phyloP scores from a whole-genome alignment of 2,113 vertebrate genomes.

The Paramormyrops kingsleyae region DNA sequence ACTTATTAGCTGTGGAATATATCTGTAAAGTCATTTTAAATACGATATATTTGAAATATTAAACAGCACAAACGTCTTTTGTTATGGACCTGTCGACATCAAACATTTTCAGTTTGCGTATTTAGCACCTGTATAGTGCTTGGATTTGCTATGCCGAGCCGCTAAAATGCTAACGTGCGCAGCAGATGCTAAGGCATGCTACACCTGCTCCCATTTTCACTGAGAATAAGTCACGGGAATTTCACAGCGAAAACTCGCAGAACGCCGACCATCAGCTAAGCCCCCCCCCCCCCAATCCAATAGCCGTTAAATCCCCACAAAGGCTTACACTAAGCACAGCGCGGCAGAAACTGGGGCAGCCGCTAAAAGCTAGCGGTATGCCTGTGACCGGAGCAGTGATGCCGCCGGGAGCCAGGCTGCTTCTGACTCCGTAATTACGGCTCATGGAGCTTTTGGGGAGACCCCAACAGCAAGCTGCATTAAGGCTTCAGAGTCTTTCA shows the following conservation, averaged over 20 bases:
- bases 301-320: not conserved
- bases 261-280: not conserved
- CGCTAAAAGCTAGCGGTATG: not conserved
- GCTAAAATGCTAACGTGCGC: not conserved
- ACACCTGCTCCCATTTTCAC: not conserved
- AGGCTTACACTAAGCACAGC: not conserved
- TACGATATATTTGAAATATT: not conserved
- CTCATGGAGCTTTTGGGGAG: not conserved
- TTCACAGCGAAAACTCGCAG: not conserved
- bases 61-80: not conserved
- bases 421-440: not conserved
- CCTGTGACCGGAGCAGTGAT: not conserved
- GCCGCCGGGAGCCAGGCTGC: not conserved
- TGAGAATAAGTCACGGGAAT: conserved; percentile 35
- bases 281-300: not conserved
- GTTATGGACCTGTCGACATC: not conserved
- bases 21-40: not conserved
- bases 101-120: not conserved
- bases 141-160: not conserved
- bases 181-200: not conserved
- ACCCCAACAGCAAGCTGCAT: not conserved
- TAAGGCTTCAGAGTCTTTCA: not conserved
- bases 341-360: not conserved
- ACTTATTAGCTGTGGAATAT: not conserved
- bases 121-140: not conserved